These are phyloP conservation scores for Mormyrus iriodes DNA, from an alignment of 2,113 vertebrate species.

Conservation along the genomic window DNA sequence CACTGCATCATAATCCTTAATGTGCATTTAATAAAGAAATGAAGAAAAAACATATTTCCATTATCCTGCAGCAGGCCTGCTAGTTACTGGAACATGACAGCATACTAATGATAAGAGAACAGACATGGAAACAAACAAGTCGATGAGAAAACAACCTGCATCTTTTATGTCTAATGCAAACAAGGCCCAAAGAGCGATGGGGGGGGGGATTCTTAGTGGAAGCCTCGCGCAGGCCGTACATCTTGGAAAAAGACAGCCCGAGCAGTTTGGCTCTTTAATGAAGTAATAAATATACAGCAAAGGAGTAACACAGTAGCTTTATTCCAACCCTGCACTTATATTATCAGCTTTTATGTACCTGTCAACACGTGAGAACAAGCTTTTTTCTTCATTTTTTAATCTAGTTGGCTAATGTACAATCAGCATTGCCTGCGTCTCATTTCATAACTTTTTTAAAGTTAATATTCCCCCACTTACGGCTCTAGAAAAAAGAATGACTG, in stretches of 20 bases:
- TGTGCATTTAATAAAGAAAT: not conserved
- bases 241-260: slow-evolving; percentile 43
- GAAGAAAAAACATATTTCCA: not conserved
- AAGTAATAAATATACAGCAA: slow-evolving; percentile 70
- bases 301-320: slow-evolving; percentile 62
- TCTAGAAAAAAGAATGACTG: slow-evolving; percentile 22
- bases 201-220: slow-evolving; percentile 37
- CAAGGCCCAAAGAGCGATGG: slow-evolving; percentile 38
- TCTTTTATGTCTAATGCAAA: slow-evolving; percentile 53
- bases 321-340: slow-evolving; percentile 69
- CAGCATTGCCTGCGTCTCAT: slow-evolving; percentile 56
- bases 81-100: not conserved
- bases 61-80: not conserved
- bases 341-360: slow-evolving; percentile 82
- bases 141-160: slow-evolving; percentile 52
- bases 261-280: slow-evolving; percentile 55
- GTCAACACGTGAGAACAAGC: slow-evolving; percentile 68
- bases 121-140: slow-evolving; percentile 57
- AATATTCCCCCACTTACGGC: slow-evolving; percentile 54
- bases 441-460: slow-evolving; percentile 66
- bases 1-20: not conserved
- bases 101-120: slow-evolving; percentile 45
- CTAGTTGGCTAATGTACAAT: slow-evolving; percentile 52
- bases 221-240: slow-evolving; percentile 40
- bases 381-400: slow-evolving; percentile 43